Evolutionary conservation across 2,888 invertebrate genomes (phyloP), one percentile per base, ranked within the genome.

Genomic region (Tolmerus cingulatus): DNA sequence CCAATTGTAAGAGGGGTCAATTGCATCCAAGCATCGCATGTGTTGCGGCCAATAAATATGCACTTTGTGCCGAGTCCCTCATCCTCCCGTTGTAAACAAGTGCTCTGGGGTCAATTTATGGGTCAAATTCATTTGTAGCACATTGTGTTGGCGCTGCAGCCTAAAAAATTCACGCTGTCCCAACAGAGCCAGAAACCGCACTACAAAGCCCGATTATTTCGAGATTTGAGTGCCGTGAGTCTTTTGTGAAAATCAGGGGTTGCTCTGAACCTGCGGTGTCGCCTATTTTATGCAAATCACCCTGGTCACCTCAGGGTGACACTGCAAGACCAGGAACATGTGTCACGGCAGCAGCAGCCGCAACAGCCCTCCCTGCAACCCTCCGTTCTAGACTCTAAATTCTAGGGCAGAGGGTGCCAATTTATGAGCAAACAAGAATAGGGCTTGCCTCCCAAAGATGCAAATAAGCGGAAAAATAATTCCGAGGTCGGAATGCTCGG

Each of bases 51-150:
- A 66, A 66, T 27, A 66, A 66, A 66, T 66, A 27, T 66, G 66
- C 66, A 66, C 66, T 66, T 66, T 66, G 66, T 66, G 66, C 66
- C 12, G 66, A 19, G 66, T 66, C 23, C 66, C 66, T 27, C 66
- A 27, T 66, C 66, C 66, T 27, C 66, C 12, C 27, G 23, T 57
- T 57, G 57, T 66, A 66, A 66, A 66, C 66, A 66, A 66, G 66
- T 66, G 66, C 23, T 66, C 66, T 66, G 2, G 66, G 81, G 51
- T 81, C 81, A 81, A 81, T 81, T 81, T 81, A 81, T 81, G 55
- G 81, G 81, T 81, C 55, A 81, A 81, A 81, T 81, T 81, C 81
- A 81, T 81, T 81, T 81, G 81, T 81, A 51, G 51, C 81, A 34
- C 43, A 81, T 81, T 81, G 81, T 81, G 19, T 19, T 46, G 79